Base-by-base conservation (phyloP, 2,888 invertebrate genomes). In the Sminthurides aquaticus region DNA sequence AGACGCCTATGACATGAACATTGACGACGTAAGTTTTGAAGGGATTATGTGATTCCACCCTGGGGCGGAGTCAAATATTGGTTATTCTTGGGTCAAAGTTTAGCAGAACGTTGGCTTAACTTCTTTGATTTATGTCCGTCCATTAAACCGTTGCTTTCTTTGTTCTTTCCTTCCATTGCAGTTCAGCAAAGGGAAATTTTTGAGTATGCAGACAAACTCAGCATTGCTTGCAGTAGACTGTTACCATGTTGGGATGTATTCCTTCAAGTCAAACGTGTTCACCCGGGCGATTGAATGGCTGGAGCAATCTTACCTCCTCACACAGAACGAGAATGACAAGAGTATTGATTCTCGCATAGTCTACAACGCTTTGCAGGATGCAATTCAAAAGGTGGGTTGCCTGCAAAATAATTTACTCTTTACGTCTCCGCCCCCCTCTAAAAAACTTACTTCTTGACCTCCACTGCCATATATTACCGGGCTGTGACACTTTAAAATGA, bases 231-330 rank as follows among this genome's bases (percentile, higher is more conserved):
- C 78, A 3, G 74, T 77, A 11, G 79, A 79, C 68, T 78, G 78
- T 64, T 72, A 78, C 62, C 77, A 75, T 69, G 74, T 79, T 63
- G 79, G 78, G 8, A 75, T 77, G 59, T 77, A 78, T 65, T 75
- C 77, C 11, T 76, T 76, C 69, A 75, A 77, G 62, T 70, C 76
- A 11, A 76, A 77, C 29, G 75, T 77, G 59, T 75, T 76, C 64
- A 76, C 76, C 0, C 74, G 77, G 48, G 77, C 79, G 11, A 71
- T 79, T 15, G 76, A 78, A 65, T 79, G 79, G 79, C 75, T 78
- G 60, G 77, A 78, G 56, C 74, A 77, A 55, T 76, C 79, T 1
- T 72, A 76, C 57, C 64, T 62, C 20, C 68, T 77, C 62, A 76
- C 77, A 0, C 71, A 70, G 3, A 52, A 67, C 3, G 78, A 77